A percentile compares a stretch with the other conserved stretches of the same genome.
These are phyloP conservation scores for Sprattus sprattus DNA, from an alignment of 2,113 vertebrate species.

Conservation along the genomic window DNA sequence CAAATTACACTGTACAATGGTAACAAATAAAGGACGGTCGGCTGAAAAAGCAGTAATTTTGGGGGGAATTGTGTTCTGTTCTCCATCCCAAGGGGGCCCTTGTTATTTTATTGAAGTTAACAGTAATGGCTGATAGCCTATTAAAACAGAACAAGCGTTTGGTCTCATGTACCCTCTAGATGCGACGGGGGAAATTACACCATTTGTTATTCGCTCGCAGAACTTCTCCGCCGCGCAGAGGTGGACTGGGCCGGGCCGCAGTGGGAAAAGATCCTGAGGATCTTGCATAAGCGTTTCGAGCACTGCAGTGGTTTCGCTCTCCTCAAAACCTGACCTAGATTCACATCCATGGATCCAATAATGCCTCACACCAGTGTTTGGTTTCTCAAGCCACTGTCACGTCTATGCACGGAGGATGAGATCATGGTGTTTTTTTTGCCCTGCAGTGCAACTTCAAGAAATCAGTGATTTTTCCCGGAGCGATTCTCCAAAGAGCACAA, in stretches of 20 bases:
- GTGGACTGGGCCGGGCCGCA: neutral
- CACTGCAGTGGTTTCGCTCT: neutral
- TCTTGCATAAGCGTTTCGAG: neutral
- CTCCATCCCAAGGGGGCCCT: neutral
- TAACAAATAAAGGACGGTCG: no score
- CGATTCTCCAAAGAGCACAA: neutral
- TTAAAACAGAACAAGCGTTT: constrained; percentile 1
- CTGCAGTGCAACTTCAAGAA: neutral
- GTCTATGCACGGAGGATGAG: neutral
- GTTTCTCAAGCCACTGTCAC: neutral
- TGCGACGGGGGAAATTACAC: neutral
- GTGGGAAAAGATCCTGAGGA: neutral
- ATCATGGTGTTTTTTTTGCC: neutral
- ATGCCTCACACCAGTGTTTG: neutral
- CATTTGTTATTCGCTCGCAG: neutral
- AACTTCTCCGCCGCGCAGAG: neutral
- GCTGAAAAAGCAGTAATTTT: neutral
- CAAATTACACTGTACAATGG: neutral
- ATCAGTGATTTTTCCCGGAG: neutral
- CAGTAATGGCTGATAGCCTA: constrained; percentile 22
- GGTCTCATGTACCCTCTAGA: neutral
- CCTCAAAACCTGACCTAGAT: neutral
- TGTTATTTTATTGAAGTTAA: constrained; percentile 19
- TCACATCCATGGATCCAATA: neutral
- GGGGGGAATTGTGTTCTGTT: neutral